phyloP scores from a whole-genome alignment of 2,888 invertebrate genomes.

The Blastobasis adustella region DNA sequence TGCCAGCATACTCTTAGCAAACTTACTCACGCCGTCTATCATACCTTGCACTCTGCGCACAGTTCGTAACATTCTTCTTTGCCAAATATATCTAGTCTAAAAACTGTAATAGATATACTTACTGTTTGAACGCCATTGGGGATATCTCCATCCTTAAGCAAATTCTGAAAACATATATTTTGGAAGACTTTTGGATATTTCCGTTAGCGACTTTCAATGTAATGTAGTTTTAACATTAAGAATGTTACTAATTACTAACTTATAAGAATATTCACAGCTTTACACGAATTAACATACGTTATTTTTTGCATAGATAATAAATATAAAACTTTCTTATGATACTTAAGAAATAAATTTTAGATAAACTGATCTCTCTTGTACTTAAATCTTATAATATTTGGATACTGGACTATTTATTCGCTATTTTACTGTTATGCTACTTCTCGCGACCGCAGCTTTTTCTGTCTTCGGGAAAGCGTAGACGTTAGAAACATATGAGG shows the following conservation, averaged over 20 bases:
- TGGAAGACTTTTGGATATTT: conserved; percentile 64
- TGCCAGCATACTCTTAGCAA: too few species aligned
- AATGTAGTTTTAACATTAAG: conserved; percentile 38
- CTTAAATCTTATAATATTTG: too few species aligned
- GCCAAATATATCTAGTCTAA: conserved; percentile 38
- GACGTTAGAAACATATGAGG: too few species aligned
- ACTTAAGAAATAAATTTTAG: conserved; percentile 32
- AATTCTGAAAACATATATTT: conserved; percentile 54
- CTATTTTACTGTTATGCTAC: conserved; percentile 28
- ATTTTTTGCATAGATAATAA: conserved; percentile 36
- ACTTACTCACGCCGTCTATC: conserved; percentile 3
- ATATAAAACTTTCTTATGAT: conserved; percentile 46
- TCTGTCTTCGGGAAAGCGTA: too few species aligned
- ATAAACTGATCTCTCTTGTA: too few species aligned
- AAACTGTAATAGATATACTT: conserved; percentile 11
- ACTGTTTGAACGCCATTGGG: conserved; percentile 23
- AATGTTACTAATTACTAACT: conserved; percentile 24
- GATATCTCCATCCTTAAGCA: conserved; percentile 38
- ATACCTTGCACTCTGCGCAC: conserved; percentile 13
- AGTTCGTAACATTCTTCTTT: conserved; percentile 18
- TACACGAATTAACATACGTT: conserved; percentile 28
- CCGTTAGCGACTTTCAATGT: conserved; percentile 53
- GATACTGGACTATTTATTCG: conserved; percentile 21
- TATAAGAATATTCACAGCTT: conserved; percentile 39
- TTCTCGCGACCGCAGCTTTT: conserved; percentile 3